phyloP scores from a whole-genome alignment of 2,888 invertebrate genomes.

The Bombylius discolor region DNA sequence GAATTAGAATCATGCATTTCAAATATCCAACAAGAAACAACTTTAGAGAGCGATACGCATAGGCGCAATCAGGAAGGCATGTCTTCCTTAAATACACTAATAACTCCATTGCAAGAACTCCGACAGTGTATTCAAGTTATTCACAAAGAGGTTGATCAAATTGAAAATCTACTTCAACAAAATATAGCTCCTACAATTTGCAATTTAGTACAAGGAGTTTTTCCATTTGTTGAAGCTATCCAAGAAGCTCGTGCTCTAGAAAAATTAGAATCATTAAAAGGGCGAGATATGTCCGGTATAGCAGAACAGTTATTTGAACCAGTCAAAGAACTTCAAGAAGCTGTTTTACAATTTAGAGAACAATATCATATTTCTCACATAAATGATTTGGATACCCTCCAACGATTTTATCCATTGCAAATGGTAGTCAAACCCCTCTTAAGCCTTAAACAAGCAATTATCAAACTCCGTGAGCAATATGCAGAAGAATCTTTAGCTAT shows the following conservation, averaged over 20 bases:
- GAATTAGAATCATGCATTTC: slow-evolving; percentile 26
- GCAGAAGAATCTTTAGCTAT: slow-evolving; percentile 16
- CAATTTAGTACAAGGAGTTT: slow-evolving; percentile 18
- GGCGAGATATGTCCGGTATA: slow-evolving; percentile 20
- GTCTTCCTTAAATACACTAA: slow-evolving; percentile 21
- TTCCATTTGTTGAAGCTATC: slow-evolving; percentile 20
- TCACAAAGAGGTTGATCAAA: slow-evolving; percentile 21
- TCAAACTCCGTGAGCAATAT: slow-evolving; percentile 19
- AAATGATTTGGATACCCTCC: slow-evolving; percentile 15
- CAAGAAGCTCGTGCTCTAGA: slow-evolving; percentile 19
- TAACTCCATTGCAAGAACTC: slow-evolving; percentile 26
- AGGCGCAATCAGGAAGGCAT: slow-evolving; percentile 16
- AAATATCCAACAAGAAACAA: slow-evolving; percentile 26
- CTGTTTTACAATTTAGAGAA: slow-evolving; percentile 22
- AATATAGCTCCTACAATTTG: slow-evolving; percentile 11
- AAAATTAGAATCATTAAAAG: slow-evolving; percentile 20
- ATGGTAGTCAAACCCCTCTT: slow-evolving; percentile 21
- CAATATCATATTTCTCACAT: slow-evolving; percentile 28
- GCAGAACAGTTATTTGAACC: slow-evolving; percentile 30
- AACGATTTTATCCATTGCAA: slow-evolving; percentile 15
- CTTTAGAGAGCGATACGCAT: slow-evolving; percentile 15
- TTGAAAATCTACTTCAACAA: slow-evolving; percentile 14
- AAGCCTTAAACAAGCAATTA: slow-evolving; percentile 20
- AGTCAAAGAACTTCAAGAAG: slow-evolving; percentile 30
- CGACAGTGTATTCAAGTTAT: slow-evolving; percentile 21